Percentiles rank a stretch among this genome's conserved stretches.
phyloP scores from a whole-genome alignment of 2,888 invertebrate genomes.

The Globia sparganii region DNA sequence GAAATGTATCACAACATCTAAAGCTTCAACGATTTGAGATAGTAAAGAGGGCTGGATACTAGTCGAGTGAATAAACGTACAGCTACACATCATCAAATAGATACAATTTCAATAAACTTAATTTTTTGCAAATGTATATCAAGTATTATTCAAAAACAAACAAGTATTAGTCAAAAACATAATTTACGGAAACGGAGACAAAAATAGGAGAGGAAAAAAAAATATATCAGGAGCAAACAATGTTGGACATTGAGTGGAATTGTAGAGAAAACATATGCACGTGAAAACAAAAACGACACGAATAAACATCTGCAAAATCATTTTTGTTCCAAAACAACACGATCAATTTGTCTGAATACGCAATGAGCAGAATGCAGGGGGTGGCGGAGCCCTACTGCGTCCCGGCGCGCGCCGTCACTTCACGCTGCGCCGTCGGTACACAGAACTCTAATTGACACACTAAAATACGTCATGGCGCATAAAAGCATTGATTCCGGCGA shows the following conservation, averaged over 20 bases:
- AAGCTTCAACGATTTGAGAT: neutral
- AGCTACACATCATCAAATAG: neutral
- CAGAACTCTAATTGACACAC: constrained; percentile 90
- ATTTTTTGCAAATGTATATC: neutral
- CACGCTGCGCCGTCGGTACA: constrained; percentile 86
- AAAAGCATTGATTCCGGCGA: constrained; percentile 74
- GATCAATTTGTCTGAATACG: constrained; percentile 81
- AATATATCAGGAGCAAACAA: constrained; percentile 46
- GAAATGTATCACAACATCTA: neutral
- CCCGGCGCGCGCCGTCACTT: constrained; percentile 77
- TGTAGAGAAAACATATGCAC: constrained; percentile 66
- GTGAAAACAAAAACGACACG: constrained; percentile 66
- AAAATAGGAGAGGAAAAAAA: too few species aligned
- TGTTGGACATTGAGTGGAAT: constrained; percentile 46
- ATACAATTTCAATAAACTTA: neutral
- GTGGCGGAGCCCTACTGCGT: constrained; percentile 65
- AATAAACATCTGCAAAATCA: constrained; percentile 74
- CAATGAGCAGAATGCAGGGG: constrained; percentile 73
- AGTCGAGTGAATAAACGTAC: neutral
- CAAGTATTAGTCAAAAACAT: neutral
- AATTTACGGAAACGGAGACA: constrained; percentile 35
- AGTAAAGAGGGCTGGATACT: neutral
- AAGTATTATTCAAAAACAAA: neutral
- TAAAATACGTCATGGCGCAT: constrained; percentile 84
- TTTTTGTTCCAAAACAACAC: constrained; percentile 79